phyloP scores from a whole-genome alignment of 2,113 vertebrate genomes.

The Nothobranchius kuhntae region DNA sequence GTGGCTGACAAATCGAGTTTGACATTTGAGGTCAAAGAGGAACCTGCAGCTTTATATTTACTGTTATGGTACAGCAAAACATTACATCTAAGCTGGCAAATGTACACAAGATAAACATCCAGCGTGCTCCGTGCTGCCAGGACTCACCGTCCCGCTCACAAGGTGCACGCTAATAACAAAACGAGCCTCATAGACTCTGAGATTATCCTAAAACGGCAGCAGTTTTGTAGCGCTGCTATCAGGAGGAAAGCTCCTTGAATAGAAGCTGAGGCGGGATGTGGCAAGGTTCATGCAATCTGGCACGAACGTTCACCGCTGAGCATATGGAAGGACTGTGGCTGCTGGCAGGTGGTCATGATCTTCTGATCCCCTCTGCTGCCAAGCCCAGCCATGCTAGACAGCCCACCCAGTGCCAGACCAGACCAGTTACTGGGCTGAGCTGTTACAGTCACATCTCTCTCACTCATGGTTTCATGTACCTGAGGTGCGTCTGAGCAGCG shows the following conservation, averaged over 20 bases:
- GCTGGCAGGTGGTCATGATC: conserved; percentile 73
- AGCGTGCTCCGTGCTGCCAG: conserved; percentile 46
- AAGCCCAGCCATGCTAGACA: conserved; percentile 71
- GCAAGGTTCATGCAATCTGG: conserved; percentile 53
- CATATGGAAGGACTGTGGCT: conserved; percentile 73
- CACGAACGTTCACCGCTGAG: conserved; percentile 59
- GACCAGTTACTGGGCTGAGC: conserved; percentile 55
- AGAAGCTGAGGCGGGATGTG: conserved; percentile 56
- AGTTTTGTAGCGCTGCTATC: conserved; percentile 39
- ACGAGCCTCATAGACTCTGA: conserved; percentile 34
- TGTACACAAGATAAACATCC: conserved; percentile 58
- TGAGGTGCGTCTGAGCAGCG: conserved; percentile 41
- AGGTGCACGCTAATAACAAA: conserved; percentile 30
- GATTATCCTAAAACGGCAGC: conserved; percentile 30
- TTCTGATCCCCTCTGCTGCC: conserved; percentile 66
- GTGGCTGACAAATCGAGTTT: conserved; percentile 69
- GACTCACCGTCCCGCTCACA: conserved; percentile 35
- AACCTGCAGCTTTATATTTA: conserved; percentile 50
- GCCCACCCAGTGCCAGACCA: conserved; percentile 53
- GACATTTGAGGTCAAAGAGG: conserved; percentile 69
- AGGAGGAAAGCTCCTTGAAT: conserved; percentile 38
- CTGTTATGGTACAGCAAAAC: conserved; percentile 42
- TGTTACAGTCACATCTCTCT: conserved; percentile 25
- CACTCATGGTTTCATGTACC: conserved; percentile 39
- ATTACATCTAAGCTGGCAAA: conserved; percentile 51